Percentiles rank a stretch among this genome's conserved stretches.
These are phyloP conservation scores for Calameuta filiformis DNA, from an alignment of 2,888 invertebrate genomes.

Conservation along the genomic window DNA sequence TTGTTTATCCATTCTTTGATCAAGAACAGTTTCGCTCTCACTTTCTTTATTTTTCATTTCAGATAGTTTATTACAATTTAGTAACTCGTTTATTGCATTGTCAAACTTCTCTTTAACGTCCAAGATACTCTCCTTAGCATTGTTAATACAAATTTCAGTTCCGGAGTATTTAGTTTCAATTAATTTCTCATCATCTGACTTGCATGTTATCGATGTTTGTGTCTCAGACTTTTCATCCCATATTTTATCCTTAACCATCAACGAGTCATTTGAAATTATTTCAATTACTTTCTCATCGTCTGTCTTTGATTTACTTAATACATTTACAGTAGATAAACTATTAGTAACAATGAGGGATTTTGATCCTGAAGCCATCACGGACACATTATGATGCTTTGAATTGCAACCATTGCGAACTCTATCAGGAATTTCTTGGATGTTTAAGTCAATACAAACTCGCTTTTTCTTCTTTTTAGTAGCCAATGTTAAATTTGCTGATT, in stretches of 20 bases:
- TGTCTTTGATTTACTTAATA: constrained; percentile 47
- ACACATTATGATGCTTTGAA: not conserved
- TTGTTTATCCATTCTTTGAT: constrained; percentile 14
- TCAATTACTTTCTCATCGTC: constrained; percentile 54
- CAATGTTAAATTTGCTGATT: not conserved
- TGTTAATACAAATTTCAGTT: not conserved
- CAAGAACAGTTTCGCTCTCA: not conserved
- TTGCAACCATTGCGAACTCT: not conserved
- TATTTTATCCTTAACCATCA: constrained; percentile 8
- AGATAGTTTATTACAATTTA: constrained; percentile 35
- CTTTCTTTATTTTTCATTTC: not conserved
- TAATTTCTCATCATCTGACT: constrained; percentile 48
- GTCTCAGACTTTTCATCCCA: constrained; percentile 1
- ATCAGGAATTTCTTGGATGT: not conserved
- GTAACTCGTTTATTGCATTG: constrained; percentile 33
- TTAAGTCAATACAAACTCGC: not conserved
- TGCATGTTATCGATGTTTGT: constrained; percentile 29
- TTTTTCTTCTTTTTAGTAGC: not conserved
- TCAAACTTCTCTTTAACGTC: not conserved
- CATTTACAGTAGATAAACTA: constrained; percentile 13
- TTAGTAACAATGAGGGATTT: no score
- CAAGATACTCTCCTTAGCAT: not conserved
- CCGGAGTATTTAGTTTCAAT: constrained; percentile 34
- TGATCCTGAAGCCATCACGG: not conserved
- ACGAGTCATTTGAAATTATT: constrained; percentile 29